These are phyloP conservation scores for Phoeniculus purpureus DNA, from an alignment of 2,797 vertebrate species.

Conservation along the genomic window DNA sequence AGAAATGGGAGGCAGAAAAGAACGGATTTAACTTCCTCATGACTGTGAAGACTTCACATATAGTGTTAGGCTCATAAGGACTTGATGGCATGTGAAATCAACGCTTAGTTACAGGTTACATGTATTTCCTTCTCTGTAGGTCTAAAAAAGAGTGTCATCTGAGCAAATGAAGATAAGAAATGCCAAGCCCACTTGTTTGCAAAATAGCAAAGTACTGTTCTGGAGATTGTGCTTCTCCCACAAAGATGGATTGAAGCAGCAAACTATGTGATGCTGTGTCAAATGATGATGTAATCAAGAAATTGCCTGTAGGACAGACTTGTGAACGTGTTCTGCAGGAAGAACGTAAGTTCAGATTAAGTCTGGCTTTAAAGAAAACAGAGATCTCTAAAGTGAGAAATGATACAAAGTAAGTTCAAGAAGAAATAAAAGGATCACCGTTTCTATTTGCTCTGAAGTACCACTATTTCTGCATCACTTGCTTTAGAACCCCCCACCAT, in stretches of 20 bases:
- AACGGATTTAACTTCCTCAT: neutral
- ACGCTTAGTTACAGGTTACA: neutral
- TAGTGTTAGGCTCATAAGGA: neutral
- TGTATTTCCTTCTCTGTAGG: neutral
- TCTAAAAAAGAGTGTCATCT: neutral
- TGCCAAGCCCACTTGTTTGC: neutral
- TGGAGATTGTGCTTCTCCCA: neutral
- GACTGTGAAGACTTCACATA: neutral
- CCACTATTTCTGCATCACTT: neutral
- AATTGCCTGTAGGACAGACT: neutral
- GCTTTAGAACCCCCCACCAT: neutral
- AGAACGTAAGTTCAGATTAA: neutral
- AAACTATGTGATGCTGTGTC: neutral
- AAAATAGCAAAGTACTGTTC: conserved; percentile 4
- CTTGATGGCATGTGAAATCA: neutral
- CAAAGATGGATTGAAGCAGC: neutral
- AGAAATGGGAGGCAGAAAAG: neutral
- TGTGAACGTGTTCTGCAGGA: neutral
- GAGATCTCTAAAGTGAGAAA: neutral
- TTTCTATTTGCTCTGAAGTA: neutral
- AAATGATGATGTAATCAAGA: neutral
- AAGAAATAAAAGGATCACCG: neutral
- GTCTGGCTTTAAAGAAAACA: neutral
- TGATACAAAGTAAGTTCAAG: neutral
- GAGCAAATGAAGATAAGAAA: neutral